phyloP scores from a whole-genome alignment of 2,888 invertebrate species.

The Leptinotarsa peninsularis region DNA sequence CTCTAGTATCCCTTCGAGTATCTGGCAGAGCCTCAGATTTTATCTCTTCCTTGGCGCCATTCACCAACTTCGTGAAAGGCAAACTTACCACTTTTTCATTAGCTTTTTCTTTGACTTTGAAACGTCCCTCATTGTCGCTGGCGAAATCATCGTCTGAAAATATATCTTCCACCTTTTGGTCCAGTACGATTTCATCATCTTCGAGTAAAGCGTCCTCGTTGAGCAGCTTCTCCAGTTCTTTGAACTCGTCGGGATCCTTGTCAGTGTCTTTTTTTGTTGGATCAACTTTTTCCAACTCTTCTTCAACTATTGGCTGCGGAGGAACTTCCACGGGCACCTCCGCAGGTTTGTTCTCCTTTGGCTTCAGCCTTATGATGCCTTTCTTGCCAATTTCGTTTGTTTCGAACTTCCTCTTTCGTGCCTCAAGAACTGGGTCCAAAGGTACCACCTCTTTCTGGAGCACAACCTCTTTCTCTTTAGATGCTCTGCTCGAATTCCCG shows the following conservation, averaged over 20 bases:
- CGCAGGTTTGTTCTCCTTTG: conserved; percentile 47
- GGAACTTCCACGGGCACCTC: conserved; percentile 31
- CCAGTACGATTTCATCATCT: conserved; percentile 54
- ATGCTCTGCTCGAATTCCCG: conserved; percentile 12
- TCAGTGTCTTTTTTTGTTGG: conserved; percentile 16
- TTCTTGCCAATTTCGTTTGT: conserved; percentile 65
- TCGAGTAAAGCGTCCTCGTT: conserved; percentile 52
- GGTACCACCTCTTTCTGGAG: conserved; percentile 40
- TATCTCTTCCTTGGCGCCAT: conserved; percentile 45
- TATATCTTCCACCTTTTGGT: conserved; percentile 59
- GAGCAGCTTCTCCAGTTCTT: conserved; percentile 44
- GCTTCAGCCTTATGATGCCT: conserved; percentile 68
- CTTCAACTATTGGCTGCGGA: conserved; percentile 16
- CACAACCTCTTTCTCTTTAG: conserved; percentile 41
- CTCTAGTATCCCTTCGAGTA: conserved; percentile 17
- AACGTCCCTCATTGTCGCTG: conserved; percentile 64
- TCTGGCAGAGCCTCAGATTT: conserved; percentile 42
- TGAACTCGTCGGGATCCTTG: conserved; percentile 47
- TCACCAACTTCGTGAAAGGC: conserved; percentile 53
- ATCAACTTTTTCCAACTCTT: conserved; percentile 24
- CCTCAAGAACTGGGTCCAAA: conserved; percentile 68
- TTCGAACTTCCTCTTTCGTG: conserved; percentile 69
- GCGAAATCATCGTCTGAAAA: conserved; percentile 65
- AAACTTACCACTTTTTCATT: conserved; percentile 46
- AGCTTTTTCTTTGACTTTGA: conserved; percentile 54